phyloP scores from a whole-genome alignment of 2,113 vertebrate species.

The Macquaria ambigua region DNA sequence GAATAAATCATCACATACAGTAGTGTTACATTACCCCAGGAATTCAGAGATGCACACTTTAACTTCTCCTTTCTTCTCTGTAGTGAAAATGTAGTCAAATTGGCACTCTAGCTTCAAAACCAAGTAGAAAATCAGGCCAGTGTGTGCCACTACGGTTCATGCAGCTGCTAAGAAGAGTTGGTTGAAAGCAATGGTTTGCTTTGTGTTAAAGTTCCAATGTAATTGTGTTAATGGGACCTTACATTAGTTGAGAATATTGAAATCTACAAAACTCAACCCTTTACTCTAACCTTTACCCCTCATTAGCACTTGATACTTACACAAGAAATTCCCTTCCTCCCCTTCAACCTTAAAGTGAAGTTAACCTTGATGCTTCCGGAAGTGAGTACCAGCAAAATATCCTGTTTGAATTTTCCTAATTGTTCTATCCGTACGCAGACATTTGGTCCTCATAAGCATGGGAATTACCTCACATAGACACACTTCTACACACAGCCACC shows the following conservation, averaged over 20 bases:
- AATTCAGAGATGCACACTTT: not conserved
- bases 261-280: not conserved
- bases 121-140: accelerated
- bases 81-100: too few relatives aligned
- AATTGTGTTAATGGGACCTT: not conserved
- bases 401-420: conserved; percentile 15
- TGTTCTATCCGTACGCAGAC: not conserved
- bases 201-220: not conserved
- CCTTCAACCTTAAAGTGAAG: conserved; percentile 1
- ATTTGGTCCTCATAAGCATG: conserved; percentile 27
- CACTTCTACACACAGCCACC: conserved; percentile 22
- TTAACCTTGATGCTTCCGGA: not conserved
- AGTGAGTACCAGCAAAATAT: not conserved
- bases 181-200: not conserved
- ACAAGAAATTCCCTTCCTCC: not conserved
- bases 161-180: not conserved
- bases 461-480: not conserved
- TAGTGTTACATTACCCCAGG: not conserved
- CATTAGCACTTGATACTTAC: not conserved
- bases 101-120: not conserved
- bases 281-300: not conserved
- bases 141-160: not conserved
- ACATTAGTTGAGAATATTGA: not conserved
- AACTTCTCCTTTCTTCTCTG: not conserved
- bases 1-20: not conserved